Percentiles rank a stretch among this genome's conserved stretches.
Evolutionary conservation across 1,140 invertebrate genomes (phyloP).

Genomic region (Dufourea novaeangliae): DNA sequence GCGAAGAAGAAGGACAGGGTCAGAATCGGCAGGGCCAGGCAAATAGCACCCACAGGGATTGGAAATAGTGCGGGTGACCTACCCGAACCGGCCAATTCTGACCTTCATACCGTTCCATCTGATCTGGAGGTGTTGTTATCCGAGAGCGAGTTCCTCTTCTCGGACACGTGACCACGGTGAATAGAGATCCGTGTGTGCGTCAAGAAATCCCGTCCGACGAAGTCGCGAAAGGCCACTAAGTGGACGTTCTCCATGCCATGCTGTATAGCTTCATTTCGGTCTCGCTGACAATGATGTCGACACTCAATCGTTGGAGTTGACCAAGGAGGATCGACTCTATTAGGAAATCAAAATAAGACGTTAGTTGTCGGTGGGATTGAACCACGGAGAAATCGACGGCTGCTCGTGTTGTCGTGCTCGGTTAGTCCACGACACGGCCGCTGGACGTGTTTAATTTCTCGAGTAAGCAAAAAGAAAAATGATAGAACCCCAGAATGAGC

Average conservation of each 20-base stretch:
- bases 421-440: not conserved
- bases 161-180: constrained; percentile 81
- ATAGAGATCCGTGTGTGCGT: not conserved
- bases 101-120: constrained; percentile 84
- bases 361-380: not conserved
- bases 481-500: constrained; percentile 25
- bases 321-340: too few relatives aligned
- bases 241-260: constrained; percentile 22
- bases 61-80: constrained; percentile 63
- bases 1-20: constrained; percentile 74
- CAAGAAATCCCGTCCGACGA: constrained; percentile 51
- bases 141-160: constrained; percentile 84
- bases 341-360: not conserved
- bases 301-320: too few relatives aligned
- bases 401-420: not conserved
- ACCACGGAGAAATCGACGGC: not conserved
- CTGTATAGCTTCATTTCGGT: constrained; percentile 15
- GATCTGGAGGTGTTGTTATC: constrained; percentile 85
- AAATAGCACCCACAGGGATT: constrained; percentile 62
- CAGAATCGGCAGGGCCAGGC: constrained; percentile 68
- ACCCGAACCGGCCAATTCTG: constrained; percentile 80
- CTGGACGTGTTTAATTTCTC: constrained; percentile 7
- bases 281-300: not conserved
- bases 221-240: constrained; percentile 20
- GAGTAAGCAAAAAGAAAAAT: not conserved